Base-by-base conservation (phyloP, 2,113 vertebrate genomes). In the Tichodroma muraria region DNA sequence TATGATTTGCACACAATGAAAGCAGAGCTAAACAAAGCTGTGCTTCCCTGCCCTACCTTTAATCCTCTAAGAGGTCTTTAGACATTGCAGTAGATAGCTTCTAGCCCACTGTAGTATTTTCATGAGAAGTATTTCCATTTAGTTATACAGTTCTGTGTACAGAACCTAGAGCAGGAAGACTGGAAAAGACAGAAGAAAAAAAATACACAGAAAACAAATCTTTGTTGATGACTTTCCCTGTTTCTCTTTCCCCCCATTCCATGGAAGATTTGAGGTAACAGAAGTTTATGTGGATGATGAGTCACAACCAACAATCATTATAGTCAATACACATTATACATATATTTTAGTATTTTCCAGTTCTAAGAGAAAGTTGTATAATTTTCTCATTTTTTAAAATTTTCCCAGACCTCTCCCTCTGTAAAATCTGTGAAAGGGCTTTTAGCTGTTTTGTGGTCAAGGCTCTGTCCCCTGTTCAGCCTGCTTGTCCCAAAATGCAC, bases 231-330 rank as follows among this genome's bases (percentile, higher is more conserved):
- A 31, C 30, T 91, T 85, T 77, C 30, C 8, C 9, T 50, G 24
- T 63, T 82, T 94, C 30, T 95, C 42, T 87, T 89, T 90, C 45
- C 19, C 50, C 7, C 7, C 6, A 11, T 89, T 78, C 70, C n/a
- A 21, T 85, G 81, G 88, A 96, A 91, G 60, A 89, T 84, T 81
- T 2, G 8, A 96, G 59, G 90, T 92, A 83, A 95, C 40, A 59
- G 35, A 85, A 90, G 59, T 56, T 88, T 73, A 63, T 96, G 87
- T 79, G 78, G 81, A 88, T 89, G 65, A 77, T 97, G 96, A 96
- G 69, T 98, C 95, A 97, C 38, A 82, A 96, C 59, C 80, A 78
- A 24, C 42, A 90, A 25, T 9, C 9, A 83, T 73, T 93, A 88
- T 33, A 49, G 31, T 93, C 68, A 49, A 45, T 76, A 60, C 11